Evolutionary conservation across 2,797 vertebrate genomes (phyloP).

Genomic region (Cottoperca gobio): DNA sequence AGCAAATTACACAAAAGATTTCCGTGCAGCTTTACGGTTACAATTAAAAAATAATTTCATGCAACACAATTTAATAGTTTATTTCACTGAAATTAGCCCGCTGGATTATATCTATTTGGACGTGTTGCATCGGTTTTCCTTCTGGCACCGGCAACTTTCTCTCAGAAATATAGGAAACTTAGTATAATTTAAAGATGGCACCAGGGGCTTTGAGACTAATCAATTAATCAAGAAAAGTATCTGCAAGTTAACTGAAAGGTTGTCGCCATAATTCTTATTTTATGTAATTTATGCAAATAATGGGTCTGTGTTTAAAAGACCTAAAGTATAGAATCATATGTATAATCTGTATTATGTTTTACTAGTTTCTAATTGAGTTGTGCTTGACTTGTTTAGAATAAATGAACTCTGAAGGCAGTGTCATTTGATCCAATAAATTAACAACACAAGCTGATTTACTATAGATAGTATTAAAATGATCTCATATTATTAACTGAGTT

Average conservation of each 20-base stretch:
- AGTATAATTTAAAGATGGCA: neutral
- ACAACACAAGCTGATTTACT: neutral
- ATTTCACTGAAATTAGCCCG: too few species aligned
- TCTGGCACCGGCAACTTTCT: too few species aligned
- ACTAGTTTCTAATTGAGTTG: neutral
- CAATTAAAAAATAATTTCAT: too few species aligned
- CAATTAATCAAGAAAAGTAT: neutral
- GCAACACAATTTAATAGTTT: too few species aligned
- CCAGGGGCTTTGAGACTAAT: neutral
- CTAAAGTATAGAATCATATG: neutral
- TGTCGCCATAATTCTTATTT: neutral
- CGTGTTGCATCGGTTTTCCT: too few species aligned
- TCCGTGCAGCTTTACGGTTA: too few species aligned
- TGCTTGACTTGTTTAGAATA: neutral
- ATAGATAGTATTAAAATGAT: neutral
- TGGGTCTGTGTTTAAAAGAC: neutral
- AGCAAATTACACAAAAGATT: too few species aligned
- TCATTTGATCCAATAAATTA: conserved; percentile 22
- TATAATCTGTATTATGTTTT: neutral
- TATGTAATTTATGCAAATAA: neutral
- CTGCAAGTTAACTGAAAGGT: neutral
- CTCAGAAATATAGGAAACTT: neutral
- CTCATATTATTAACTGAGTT: neutral
- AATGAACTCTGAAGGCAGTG: neutral
- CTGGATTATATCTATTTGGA: too few species aligned